Percentiles rank a stretch among this genome's conserved stretches.
Conservation (phyloP, 2,797 vertebrate genomes). For the Bovichtus variegatus region DNA sequence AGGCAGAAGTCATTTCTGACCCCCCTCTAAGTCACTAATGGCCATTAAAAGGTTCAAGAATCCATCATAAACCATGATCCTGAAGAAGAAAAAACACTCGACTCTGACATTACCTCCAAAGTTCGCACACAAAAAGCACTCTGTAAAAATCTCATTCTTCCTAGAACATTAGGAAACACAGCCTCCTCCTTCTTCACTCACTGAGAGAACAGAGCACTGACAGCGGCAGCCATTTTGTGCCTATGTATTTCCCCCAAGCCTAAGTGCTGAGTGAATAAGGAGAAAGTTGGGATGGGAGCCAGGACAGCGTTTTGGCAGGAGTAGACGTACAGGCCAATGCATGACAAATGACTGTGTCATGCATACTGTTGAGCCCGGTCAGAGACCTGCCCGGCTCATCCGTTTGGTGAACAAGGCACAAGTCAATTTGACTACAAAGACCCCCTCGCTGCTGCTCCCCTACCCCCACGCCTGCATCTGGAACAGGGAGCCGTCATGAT, state of each 20-base stretch:
- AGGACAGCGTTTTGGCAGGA: constrained; percentile 73
- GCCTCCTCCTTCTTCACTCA: constrained; percentile 16
- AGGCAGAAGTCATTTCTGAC: background rate
- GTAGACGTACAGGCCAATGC: constrained; percentile 55
- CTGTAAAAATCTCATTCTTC: constrained; percentile 6
- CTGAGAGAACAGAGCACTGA: constrained; percentile 42
- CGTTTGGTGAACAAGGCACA: constrained; percentile 63
- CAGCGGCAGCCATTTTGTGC: constrained; percentile 77
- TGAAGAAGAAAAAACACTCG: background rate
- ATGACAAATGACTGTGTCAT: constrained; percentile 80
- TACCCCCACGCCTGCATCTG: constrained; percentile 10
- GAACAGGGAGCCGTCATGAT: constrained; percentile 39
- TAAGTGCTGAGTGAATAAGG: constrained; percentile 61
- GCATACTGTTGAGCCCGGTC: constrained; percentile 57
- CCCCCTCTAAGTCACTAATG: background rate
- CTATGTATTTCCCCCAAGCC: constrained; percentile 41
- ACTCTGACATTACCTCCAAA: background rate
- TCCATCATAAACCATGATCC: background rate
- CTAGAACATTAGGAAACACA: constrained; percentile 10
- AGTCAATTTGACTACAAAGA: constrained; percentile 77
- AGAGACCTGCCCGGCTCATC: constrained; percentile 62
- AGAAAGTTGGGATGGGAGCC: constrained; percentile 66
- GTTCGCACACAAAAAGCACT: background rate
- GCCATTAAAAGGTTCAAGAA: background rate
- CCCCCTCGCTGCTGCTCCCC: constrained; percentile 29